phyloP scores from a whole-genome alignment of 2,797 vertebrate genomes.

The Oophaga sylvatica region DNA sequence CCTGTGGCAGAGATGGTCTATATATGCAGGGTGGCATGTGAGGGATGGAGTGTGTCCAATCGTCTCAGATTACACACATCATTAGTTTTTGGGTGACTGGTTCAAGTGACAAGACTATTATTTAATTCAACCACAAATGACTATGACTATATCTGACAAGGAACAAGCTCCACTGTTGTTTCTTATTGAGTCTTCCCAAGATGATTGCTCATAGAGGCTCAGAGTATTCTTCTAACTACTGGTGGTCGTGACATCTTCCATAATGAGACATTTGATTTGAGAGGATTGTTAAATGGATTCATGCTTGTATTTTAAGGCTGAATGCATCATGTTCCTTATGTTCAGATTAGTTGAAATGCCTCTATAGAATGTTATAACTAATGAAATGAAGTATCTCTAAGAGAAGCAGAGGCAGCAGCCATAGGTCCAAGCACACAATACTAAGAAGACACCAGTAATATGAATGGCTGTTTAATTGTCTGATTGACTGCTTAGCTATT shows the following conservation, averaged over 20 bases:
- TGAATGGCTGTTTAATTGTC: no score
- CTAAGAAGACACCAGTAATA: no score
- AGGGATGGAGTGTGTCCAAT: not conserved
- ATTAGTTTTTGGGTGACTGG: not conserved
- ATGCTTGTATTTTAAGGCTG: not conserved
- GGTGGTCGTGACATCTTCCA: not conserved
- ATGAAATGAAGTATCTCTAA: no score
- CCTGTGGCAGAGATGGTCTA: not conserved
- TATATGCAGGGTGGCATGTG: not conserved
- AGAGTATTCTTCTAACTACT: not conserved
- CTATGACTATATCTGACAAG: constrained; percentile 9
- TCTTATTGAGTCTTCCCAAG: not conserved
- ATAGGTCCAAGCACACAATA: no score
- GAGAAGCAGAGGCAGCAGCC: no score
- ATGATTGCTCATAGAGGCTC: constrained; percentile 1
- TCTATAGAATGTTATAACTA: no score
- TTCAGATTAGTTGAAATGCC: not conserved
- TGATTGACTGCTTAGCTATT: no score
- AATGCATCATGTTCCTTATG: not conserved
- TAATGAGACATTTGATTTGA: not conserved
- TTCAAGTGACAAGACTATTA: not conserved
- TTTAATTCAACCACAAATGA: constrained; percentile 33
- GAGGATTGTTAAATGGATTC: not conserved
- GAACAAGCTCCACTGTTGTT: not conserved
- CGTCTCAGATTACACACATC: constrained; percentile 3